phyloP scores from a whole-genome alignment of 37 sponge, comb jelly and placozoan genomes.

The Corticium candelabrum region DNA sequence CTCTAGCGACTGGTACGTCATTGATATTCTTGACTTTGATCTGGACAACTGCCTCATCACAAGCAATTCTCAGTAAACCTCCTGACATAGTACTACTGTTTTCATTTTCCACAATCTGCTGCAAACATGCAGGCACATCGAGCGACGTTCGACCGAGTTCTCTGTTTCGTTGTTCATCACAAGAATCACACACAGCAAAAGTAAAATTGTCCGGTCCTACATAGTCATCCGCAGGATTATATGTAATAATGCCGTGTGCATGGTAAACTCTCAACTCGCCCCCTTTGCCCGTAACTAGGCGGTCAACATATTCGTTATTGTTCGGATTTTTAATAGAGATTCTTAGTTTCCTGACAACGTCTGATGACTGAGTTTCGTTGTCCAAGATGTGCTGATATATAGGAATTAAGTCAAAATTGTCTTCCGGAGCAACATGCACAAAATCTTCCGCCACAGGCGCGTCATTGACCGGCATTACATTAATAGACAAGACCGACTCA shows the following conservation, averaged over 20 bases:
- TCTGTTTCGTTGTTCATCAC: slow-evolving; percentile 41
- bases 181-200: slow-evolving; percentile 73
- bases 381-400: slow-evolving; percentile 37
- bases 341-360: slow-evolving; percentile 17
- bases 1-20: slow-evolving; percentile 57
- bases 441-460: slow-evolving; percentile 51
- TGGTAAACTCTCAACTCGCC: slow-evolving; percentile 68
- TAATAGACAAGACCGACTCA: slow-evolving; percentile 16
- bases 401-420: slow-evolving; percentile 65
- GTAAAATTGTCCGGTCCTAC: slow-evolving; percentile 68
- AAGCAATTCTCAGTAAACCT: slow-evolving; percentile 36
- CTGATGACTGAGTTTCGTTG: slow-evolving; percentile 26
- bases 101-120: slow-evolving; percentile 53
- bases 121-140: slow-evolving; percentile 42
- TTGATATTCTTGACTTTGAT: slow-evolving; percentile 45
- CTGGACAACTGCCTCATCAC: slow-evolving; percentile 37
- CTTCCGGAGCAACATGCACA: slow-evolving; percentile 40
- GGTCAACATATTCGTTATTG: slow-evolving; percentile 10
- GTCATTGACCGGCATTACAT: slow-evolving; percentile 60
- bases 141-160: slow-evolving; percentile 55
- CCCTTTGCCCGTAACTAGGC: slow-evolving; percentile 32
- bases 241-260: slow-evolving; percentile 71
- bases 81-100: slow-evolving; percentile 11
- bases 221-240: slow-evolving; percentile 49
- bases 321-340: slow-evolving; percentile 26